phyloP scores from a whole-genome alignment of 2,888 invertebrate genomes.

The Nemotelus pantherinus region DNA sequence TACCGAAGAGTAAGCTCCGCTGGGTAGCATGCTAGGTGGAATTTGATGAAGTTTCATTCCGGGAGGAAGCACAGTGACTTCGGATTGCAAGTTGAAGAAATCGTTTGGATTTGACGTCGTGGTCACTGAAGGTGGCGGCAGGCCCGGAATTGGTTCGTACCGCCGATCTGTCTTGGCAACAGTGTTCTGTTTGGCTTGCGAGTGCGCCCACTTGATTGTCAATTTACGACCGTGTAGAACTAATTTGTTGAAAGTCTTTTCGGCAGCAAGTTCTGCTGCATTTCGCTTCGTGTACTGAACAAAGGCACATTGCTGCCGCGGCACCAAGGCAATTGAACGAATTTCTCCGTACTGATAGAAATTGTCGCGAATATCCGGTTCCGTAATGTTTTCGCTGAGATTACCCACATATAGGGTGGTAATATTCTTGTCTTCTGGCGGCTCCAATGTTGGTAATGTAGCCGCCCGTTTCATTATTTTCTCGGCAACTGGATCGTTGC shows the following conservation, averaged over 20 bases:
- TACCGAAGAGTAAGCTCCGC: constrained; percentile 61
- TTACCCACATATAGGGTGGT: constrained; percentile 98
- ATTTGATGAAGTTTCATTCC: constrained; percentile 65
- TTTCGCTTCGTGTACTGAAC: constrained; percentile 92
- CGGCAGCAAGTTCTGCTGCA: constrained; percentile 93
- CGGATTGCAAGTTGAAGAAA: constrained; percentile 70
- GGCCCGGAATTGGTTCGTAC: constrained; percentile 78
- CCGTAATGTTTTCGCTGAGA: constrained; percentile 85
- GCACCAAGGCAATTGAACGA: constrained; percentile 89
- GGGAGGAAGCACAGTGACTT: constrained; percentile 63
- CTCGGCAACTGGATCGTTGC: constrained; percentile 93
- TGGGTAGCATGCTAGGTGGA: constrained; percentile 62
- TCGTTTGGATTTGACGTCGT: constrained; percentile 69
- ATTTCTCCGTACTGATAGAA: constrained; percentile 99
- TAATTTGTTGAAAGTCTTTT: constrained; percentile 94
- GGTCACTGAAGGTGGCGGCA: constrained; percentile 75
- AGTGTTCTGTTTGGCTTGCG: constrained; percentile 79
- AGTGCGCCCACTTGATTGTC: constrained; percentile 98
- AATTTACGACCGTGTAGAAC: constrained; percentile 83
- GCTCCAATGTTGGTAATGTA: constrained; percentile 92
- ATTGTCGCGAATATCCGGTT: constrained; percentile 92
- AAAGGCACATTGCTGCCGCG: constrained; percentile 95
- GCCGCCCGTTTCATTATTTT: constrained; percentile 87
- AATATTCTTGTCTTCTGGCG: constrained; percentile 95
- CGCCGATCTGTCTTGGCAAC: constrained; percentile 68